Percentiles rank a stretch among this genome's conserved stretches.
phyloP scores from a whole-genome alignment of 2,888 invertebrate genomes.

The Heliconius ethilla region DNA sequence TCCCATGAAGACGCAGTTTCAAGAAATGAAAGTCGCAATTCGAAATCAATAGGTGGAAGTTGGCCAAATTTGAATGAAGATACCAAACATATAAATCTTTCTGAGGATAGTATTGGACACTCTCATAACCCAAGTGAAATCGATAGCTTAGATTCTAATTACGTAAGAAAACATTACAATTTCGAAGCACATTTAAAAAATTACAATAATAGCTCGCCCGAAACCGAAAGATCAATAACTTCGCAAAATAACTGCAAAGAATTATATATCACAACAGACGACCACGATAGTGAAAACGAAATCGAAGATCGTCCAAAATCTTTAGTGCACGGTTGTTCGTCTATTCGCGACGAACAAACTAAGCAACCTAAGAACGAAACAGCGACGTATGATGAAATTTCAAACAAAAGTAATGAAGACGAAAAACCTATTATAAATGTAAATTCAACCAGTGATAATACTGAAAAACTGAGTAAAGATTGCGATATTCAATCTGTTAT shows the following conservation, averaged over 20 bases:
- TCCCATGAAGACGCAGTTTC: conserved; percentile 69
- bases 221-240: conserved; percentile 67
- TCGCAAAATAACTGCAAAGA: conserved; percentile 69
- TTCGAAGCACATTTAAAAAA: conserved; percentile 75
- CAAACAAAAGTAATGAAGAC: conserved; percentile 51
- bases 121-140: conserved; percentile 80
- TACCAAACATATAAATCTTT: conserved; percentile 68
- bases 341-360: conserved; percentile 65
- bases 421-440: background rate
- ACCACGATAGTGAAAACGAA: conserved; percentile 70
- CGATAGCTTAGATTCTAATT: conserved; percentile 83
- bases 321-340: conserved; percentile 73
- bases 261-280: conserved; percentile 70
- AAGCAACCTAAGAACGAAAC: conserved; percentile 50
- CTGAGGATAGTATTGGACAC: conserved; percentile 77
- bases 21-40: conserved; percentile 66
- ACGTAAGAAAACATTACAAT: conserved; percentile 81
- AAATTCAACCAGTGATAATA: conserved; percentile 21
- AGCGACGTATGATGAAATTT: conserved; percentile 63
- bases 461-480: conserved; percentile 52
- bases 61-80: conserved; percentile 78
- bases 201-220: conserved; percentile 77
- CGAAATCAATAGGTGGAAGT: conserved; percentile 73
- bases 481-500: conserved; percentile 66
- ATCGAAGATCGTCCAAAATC: conserved; percentile 69